These are phyloP conservation scores for Okapia johnstoni DNA, from an alignment of 2,113 vertebrate genomes.

Conservation along the genomic window DNA sequence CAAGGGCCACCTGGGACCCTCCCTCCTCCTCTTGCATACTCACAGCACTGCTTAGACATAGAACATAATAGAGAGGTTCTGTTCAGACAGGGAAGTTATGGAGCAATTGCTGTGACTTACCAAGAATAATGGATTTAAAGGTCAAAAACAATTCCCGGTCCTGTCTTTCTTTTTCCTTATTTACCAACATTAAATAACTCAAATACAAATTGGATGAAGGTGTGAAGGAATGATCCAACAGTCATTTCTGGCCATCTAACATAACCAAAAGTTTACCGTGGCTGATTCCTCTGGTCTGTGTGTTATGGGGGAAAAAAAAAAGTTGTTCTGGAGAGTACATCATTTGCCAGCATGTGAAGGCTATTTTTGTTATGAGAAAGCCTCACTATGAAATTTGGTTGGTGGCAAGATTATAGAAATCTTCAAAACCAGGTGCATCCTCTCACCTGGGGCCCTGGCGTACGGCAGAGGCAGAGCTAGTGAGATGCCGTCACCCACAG, in stretches of 20 bases:
- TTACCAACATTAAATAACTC: not conserved
- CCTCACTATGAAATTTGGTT: not conserved
- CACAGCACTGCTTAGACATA: not conserved
- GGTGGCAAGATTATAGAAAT: not conserved
- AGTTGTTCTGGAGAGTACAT: not conserved
- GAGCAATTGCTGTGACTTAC: not conserved
- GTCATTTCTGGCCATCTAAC: not conserved
- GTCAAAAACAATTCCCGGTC: not conserved
- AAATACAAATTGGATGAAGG: not conserved
- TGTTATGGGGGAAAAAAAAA: accelerated
- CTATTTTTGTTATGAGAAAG: not conserved
- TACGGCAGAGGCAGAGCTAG: accelerated
- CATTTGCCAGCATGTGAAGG: not conserved
- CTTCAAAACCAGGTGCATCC: not conserved
- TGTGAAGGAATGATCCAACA: not conserved
- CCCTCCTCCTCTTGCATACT: not conserved
- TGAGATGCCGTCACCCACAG: not conserved
- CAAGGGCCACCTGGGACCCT: accelerated
- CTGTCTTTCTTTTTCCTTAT: not conserved
- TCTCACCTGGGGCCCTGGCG: accelerated
- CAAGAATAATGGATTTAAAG: not conserved
- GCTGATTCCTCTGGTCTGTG: not conserved
- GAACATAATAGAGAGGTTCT: not conserved
- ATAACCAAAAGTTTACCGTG: not conserved
- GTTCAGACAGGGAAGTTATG: accelerated